Base-by-base conservation (phyloP, 2,888 invertebrate genomes). In the Coremacera marginata region DNA sequence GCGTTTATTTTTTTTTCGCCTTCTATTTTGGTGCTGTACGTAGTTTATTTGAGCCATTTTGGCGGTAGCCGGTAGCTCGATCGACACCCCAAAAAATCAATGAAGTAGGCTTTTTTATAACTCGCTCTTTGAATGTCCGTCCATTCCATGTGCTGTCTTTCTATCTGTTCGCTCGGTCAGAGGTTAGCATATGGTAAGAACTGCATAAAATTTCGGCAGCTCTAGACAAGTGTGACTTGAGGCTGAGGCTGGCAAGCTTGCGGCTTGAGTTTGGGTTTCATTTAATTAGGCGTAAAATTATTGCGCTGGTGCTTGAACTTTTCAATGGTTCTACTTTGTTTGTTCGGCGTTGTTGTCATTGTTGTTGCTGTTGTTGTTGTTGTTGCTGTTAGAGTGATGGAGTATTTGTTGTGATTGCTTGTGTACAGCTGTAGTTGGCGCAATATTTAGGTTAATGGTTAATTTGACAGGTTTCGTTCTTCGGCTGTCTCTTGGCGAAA, bases 231-330 rank as follows among this genome's bases (percentile, higher is more conserved):
- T 63, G 74, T 60, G 72, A n/a, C 51, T 51, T 14, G 51, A 27
- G 70, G 51, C 37, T 49, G 25, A 31, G 31, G 31, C 19, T 31
- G 16, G 71, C 11, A 16, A 11, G 57, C 16, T 27, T 55, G 3
- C 14, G 22, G 34, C 71, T 71, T 65, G 51, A 51, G 63, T 65
- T 25, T 63, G 31, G 25, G 34, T 75, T 67, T 44, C 75, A 57
- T 75, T 75, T 75, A 75, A 75, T 75, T 75, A 75, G 75, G 62
- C 75, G 75, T 70, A 75, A 70, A 75, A 75, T 75, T 75, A 75
- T 75, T 75, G 60, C 70, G 75, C 70, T 44, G 75, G 75, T 70
- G 70, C 44, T 52, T 70, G 70, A 75, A 75, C 75, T 62, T 70
- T 55, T 70, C 51, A 14, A 16, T 22, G 51, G 68, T 27, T 68